Evolutionary conservation across 2,797 vertebrate species (phyloP), one percentile per base, ranked within the genome.

Genomic region (Cossypha polioptera): DNA sequence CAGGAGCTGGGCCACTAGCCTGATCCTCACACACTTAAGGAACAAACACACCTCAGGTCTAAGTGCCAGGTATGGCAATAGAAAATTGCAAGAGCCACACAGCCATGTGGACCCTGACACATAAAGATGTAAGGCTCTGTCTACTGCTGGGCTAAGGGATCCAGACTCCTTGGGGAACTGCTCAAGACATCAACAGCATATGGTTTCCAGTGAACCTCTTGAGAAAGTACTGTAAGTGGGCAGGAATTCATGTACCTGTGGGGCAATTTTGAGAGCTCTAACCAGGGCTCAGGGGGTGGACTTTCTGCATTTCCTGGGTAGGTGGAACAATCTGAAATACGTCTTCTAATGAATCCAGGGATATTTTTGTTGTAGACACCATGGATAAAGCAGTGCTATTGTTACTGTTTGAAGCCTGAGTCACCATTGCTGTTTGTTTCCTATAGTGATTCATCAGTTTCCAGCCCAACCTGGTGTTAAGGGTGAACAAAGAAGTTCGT

Each of bases 401-500:
- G 89, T 96, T 96, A 77, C 45, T 11, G 31, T 91, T 66, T 72
- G 74, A 91, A 94, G 26, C 45, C 4, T 93, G 85, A 35, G 62
- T 97, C 95, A 96, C 65, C 62, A 26, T 31, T 92, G 84, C 79
- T 82, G 69, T 95, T 93, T 95, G 79, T 96, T 95, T 96, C 86
- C 85, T 91, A 48, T 82, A 94, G 77, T 87, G 92, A 92, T 92
- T 91, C 94, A 95, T 96, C 91, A 79, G 58, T 94, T 96, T 94
- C 77, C 88, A 94, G 61, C 89, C 66, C 57, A 88, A 71, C 33
- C 55, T 94, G 91, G 80, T 93, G 65, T 92, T 93, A 69, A 94
- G 91, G 86, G 55, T 94, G 94, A 92, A 86, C 80, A 72, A 80
- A 86, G 78, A 82, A 84, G 71, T 91, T 95, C 94, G 88, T 95